phyloP scores from a whole-genome alignment of 2,113 vertebrate species.

The Mystacornis crossleyi region DNA sequence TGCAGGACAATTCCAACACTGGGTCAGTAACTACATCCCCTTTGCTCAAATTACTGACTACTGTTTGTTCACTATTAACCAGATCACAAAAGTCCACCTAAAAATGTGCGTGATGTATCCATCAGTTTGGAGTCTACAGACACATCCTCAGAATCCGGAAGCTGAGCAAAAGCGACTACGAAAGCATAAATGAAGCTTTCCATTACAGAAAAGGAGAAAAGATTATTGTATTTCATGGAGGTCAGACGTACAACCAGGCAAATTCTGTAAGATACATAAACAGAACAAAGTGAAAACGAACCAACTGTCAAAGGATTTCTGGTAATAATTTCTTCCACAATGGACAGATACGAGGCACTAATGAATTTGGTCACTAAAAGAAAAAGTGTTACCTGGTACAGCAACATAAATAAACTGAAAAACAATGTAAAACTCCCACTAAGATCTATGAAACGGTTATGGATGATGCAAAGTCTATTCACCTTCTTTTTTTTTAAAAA shows the following conservation, averaged over 20 bases:
- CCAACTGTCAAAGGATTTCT: conserved; percentile 1
- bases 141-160: not conserved
- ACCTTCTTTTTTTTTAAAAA: not conserved
- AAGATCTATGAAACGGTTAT: not conserved
- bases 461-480: not conserved
- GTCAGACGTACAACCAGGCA: conserved; percentile 1
- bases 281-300: conserved; percentile 33
- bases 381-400: not conserved
- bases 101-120: not conserved
- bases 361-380: not conserved
- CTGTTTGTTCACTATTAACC: not conserved
- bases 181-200: not conserved
- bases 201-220: not conserved
- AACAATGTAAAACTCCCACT: not conserved
- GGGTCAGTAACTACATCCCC: not conserved
- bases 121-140: not conserved
- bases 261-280: not conserved
- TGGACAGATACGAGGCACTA: not conserved
- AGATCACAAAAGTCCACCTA: not conserved
- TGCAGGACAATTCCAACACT: not conserved
- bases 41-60: not conserved
- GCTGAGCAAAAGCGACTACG: not conserved
- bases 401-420: not conserved
- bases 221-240: not conserved
- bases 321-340: not conserved